Evolutionary conservation across 2,888 invertebrate genomes (phyloP), one percentile per base, ranked within the genome.

Genomic region (Drosophila parthenogenetica): DNA sequence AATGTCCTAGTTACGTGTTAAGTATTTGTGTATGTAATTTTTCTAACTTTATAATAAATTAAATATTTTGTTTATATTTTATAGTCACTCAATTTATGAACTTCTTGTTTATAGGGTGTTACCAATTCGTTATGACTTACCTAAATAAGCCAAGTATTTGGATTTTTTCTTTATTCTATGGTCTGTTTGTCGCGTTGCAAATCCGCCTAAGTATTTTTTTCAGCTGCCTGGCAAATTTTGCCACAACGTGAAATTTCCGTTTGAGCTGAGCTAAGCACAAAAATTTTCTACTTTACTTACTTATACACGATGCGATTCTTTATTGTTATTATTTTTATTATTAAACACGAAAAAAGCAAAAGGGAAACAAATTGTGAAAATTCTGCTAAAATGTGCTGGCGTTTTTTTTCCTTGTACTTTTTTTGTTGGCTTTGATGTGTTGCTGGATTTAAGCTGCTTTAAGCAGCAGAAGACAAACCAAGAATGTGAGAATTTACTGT

Each of bases 261-360:
- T 86, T 82, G 68, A 80, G 86, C 86, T 89, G 89, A 89, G 86
- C 86, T 85, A 89, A 86, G 86, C 86, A 78, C 70, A 86, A 86
- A 79, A 77, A 76, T 76, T 86, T 79, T 87, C 73, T 73, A 87
- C 85, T 89, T 83, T 79, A 76, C 84, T 77, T 63, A 57, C 71
- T 67, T 69, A 73, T 58, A 75, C 64, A 68, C 74, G 67, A 59
- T 55, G 79, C 87, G 76, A 71, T 73, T 79, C 74, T 81, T 84
- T 83, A 84, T 85, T 87, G 87, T 87, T 85, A 48, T 48, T 46
- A 87, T 86, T 81, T 29, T 29, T 29, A 54, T 54, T 55, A 87
- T 87, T 83, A 67, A 84, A 71, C 73, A 70, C 63, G 69, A 65
- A 83, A 63, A 59, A 29, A n/a, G 32, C 57, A 59, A 49, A 63